Base-by-base conservation (phyloP, 2,113 vertebrate species). In the Lepus timidus region DNA sequence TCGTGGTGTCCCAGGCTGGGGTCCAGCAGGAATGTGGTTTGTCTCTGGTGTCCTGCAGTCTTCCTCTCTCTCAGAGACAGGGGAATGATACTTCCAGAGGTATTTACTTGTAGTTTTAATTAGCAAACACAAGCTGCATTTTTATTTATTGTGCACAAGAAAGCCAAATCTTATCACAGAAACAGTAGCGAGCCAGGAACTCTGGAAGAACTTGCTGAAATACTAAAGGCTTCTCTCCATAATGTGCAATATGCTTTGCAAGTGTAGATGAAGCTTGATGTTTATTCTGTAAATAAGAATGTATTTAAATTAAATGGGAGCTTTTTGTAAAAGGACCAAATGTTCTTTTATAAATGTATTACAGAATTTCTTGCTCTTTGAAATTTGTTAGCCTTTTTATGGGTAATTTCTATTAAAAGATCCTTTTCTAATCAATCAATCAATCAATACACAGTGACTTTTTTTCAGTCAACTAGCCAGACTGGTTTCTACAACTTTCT, bases 241-340 rank as follows among this genome's bases (percentile, higher is more conserved):
- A 83, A 97, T 86, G 98, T 98, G 98, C 98, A 98, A 98, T 98
- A 98, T 95, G 92, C 92, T 92, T 93, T 96, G 94, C 92, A 36
- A 95, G 95, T 96, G 76, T 92, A 96, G 96, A 97, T 97, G 93
- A 91, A 94, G 84, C 94, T 97, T 94, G 97, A 88, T 92, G 94
- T 97, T 88, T 94, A 90, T 88, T 92, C 97, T 98, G 95, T 96
- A 71, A 96, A 97, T 97, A 97, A 97, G 96, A 78, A 88, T 97
- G 44, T 44, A 89, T 98, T 98, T 98, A 96, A 97, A 97, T 97
- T 93, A 86, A 78, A 36, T 17, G 97, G 95, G 93, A 96, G 93
- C 91, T 89, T 97, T 97, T 97, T 97, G 95, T 95, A 93, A 96
- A 90, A 93, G 96, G 97, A 98, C 97, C 97, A 98, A 98, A 98